phyloP scores from a whole-genome alignment of 2,888 invertebrate species.

The Pristionchus mayeri region DNA sequence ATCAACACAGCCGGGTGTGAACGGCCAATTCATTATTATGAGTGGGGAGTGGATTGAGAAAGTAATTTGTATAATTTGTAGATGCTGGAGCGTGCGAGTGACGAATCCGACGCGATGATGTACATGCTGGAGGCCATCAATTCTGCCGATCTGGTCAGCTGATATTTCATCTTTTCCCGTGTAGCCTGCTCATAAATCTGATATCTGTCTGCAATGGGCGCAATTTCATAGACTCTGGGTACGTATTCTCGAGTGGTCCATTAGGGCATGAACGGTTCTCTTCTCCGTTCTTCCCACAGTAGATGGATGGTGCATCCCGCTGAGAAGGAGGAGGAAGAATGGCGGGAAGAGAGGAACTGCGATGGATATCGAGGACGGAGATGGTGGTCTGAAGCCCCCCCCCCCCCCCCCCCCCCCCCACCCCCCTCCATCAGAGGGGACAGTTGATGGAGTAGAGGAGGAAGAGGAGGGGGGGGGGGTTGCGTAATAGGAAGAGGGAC shows the following conservation, averaged over 20 bases:
- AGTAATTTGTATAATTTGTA: constrained; percentile 53
- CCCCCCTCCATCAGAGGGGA: not conserved
- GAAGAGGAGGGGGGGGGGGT: not conserved
- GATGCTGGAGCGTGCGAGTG: constrained; percentile 66
- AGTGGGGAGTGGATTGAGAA: not conserved
- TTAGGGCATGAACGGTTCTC: constrained; percentile 4
- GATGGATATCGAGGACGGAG: constrained; percentile 11
- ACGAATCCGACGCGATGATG: constrained; percentile 65
- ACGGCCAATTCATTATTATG: not conserved
- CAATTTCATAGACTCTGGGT: not conserved
- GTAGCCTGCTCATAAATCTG: not conserved
- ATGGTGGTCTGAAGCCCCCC: constrained; percentile 21
- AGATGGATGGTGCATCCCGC: constrained; percentile 22
- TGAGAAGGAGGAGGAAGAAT: not conserved
- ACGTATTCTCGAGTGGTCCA: constrained; percentile 19
- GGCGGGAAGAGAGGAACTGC: not conserved
- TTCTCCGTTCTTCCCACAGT: not conserved
- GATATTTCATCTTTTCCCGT: not conserved
- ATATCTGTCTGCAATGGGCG: not conserved
- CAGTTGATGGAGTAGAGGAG: constrained; percentile 15
- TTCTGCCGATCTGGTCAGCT: constrained; percentile 93
- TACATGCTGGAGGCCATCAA: constrained; percentile 93
- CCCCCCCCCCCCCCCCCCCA: too few species aligned
- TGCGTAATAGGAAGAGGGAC: constrained; percentile 6
- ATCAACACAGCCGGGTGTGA: constrained; percentile 11